These are phyloP conservation scores for Limenitis camilla DNA, from an alignment of 2,888 invertebrate genomes.

Conservation along the genomic window DNA sequence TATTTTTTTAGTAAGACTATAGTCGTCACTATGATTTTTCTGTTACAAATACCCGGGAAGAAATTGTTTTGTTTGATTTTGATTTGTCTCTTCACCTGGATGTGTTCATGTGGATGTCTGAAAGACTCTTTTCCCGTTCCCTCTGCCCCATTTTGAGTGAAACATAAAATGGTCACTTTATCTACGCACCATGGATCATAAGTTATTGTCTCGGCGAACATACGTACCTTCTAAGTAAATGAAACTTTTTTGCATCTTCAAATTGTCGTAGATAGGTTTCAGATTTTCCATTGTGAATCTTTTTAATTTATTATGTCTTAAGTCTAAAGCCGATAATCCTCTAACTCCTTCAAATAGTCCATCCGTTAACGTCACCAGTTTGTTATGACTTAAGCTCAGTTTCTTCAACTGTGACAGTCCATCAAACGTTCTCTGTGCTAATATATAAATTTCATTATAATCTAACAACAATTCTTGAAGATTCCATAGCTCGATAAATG, in stretches of 20 bases:
- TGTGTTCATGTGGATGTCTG: no score
- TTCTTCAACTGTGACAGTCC: conserved; percentile 82
- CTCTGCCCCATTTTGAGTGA: no score
- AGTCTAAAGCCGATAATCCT: conserved; percentile 81
- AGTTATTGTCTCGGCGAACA: no score
- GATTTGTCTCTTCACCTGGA: no score
- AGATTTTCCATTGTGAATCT: conserved; percentile 84
- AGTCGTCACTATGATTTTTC: no score
- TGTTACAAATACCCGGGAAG: no score
- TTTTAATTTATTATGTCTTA: conserved; percentile 83
- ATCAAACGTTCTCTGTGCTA: conserved; percentile 84
- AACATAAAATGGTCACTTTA: no score
- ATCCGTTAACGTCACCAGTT: conserved; percentile 79
- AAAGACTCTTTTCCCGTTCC: no score
- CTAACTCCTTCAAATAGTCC: conserved; percentile 83
- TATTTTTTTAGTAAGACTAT: no score
- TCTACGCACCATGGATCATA: no score
- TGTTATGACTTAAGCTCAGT: conserved; percentile 84
- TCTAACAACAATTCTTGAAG: conserved; percentile 81
- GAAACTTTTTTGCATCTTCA: conserved; percentile 82
- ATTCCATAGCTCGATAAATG: conserved; percentile 85
- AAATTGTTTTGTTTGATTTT: no score
- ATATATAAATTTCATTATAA: conserved; percentile 80
- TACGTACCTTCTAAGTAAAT: conserved; percentile 82
- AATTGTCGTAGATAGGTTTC: conserved; percentile 82